Evolutionary conservation across 2,113 vertebrate genomes (phyloP).

Genomic region (Noctilio leporinus): DNA sequence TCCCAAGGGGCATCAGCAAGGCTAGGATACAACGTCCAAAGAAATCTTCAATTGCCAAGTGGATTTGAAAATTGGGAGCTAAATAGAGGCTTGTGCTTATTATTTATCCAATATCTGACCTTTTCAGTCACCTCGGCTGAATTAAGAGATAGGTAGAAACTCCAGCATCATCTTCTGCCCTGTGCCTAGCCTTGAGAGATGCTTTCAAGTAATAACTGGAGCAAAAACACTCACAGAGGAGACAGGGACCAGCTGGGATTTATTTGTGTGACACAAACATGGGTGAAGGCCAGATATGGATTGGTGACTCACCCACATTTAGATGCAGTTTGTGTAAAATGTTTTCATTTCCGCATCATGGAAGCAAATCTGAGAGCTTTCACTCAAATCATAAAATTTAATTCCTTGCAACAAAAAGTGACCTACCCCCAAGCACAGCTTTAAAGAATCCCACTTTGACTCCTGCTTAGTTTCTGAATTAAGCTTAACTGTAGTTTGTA

Average conservation of each 20-base stretch:
- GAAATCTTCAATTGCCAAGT: not conserved
- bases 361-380: slow-evolving; percentile 70
- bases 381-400: slow-evolving; percentile 57
- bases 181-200: not conserved
- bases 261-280: slow-evolving; percentile 66
- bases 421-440: slow-evolving; percentile 25
- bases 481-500: not conserved
- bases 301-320: slow-evolving; percentile 67
- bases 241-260: slow-evolving; percentile 45
- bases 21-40: not conserved
- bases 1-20: not conserved
- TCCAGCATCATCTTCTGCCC: not conserved
- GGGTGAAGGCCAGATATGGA: slow-evolving; percentile 70
- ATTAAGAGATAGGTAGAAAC: not conserved
- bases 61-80: slow-evolving; percentile 8
- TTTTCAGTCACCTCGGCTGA: slow-evolving; percentile 5
- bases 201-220: slow-evolving; percentile 46
- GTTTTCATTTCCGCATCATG: slow-evolving; percentile 68
- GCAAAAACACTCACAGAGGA: slow-evolving; percentile 26
- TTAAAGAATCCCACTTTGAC: slow-evolving; percentile 28
- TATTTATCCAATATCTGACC: slow-evolving; percentile 12
- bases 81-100: not conserved
- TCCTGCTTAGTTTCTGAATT: slow-evolving; percentile 19
- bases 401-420: slow-evolving; percentile 57
- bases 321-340: slow-evolving; percentile 66